Base-by-base conservation (phyloP, 2,888 invertebrate species). In the Bellardia bayeri region DNA sequence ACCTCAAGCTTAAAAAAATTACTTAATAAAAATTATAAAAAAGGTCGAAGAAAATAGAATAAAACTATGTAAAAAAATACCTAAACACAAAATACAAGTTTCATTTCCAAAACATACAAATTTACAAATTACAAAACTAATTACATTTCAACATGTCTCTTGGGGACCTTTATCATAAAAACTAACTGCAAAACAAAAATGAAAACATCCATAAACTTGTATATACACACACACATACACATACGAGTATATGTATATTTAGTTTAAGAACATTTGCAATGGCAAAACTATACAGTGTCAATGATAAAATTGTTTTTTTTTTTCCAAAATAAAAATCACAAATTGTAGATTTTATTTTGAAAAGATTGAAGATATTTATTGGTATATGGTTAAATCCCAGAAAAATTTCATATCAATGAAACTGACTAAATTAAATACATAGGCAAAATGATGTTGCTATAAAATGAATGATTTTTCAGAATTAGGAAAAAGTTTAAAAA, bases 71-170 rank as follows among this genome's bases (percentile, higher is more conserved):
- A 45, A 2, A 45, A 45, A 23, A 23, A 23, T 9, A 56, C 2
- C 2, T 3, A 56, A 23, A 23, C 56, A 56, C 4, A 13, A 23
- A 16, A 23, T 23, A 56, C 56, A 23, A 4, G 16, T 42, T 45
- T 66, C 0, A 69, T 16, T 64, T 56, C 13, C 4, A 40, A 64
- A 64, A 33, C 11, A 63, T 9, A 16, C 45, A 76, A 58, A 37
- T 7, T 16, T 61, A 69, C 61, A 83, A 76, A 72, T 71, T 83
- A 45, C 23, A 16, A 69, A 71, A 51, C 33, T 78, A 76, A 83
- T 83, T 83, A 63, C 40, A 56, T 64, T 56, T 58, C n/a, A 78
- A 56, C 76, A 83, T 42, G 54, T 63, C 76, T 42, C 64, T 63
- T 30, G 56, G 51, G 76, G 63, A 71, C 54, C 45, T 33, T 83